Evolutionary conservation across 2,888 invertebrate species (phyloP).

Genomic region (Lepas anatifera): DNA sequence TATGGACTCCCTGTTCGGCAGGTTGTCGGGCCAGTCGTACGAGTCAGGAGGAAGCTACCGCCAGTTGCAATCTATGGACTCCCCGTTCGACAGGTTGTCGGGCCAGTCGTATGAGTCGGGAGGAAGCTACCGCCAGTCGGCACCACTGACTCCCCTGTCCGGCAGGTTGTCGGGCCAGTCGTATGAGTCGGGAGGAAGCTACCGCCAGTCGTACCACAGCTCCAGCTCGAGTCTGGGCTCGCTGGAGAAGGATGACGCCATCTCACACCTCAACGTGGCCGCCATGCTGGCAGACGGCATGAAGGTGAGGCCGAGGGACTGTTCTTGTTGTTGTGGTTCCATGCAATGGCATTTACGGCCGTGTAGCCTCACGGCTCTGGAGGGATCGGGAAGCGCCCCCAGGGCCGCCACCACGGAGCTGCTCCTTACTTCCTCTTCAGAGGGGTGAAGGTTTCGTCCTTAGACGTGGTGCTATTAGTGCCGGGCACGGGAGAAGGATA

Average conservation of each 20-base stretch:
- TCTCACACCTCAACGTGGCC: constrained; percentile 33
- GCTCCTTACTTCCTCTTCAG: no score
- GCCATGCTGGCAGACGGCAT: constrained; percentile 48
- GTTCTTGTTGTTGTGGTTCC: no score
- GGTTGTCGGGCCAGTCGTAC: constrained; percentile 37
- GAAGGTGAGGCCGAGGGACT: constrained; percentile 42
- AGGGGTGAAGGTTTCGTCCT: no score
- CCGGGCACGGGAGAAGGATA: no score
- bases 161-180: constrained; percentile 35
- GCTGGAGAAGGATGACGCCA: constrained; percentile 49
- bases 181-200: constrained; percentile 33
- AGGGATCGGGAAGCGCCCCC: no score
- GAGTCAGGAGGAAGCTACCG: constrained; percentile 32
- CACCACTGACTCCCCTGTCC: neutral
- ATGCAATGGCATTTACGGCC: no score
- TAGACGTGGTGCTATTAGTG: no score
- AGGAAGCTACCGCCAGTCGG: constrained; percentile 32
- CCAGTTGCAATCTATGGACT: no score
- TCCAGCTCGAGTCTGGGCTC: constrained; percentile 37
- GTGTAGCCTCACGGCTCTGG: no score
- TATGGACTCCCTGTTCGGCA: constrained; percentile 22
- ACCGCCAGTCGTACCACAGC: constrained; percentile 37
- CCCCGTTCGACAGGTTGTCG: constrained; percentile 31
- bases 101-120: constrained; percentile 37
- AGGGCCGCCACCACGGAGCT: no score